Percentiles rank a stretch among this genome's conserved stretches.
phyloP scores from a whole-genome alignment of 1,140 invertebrate genomes.

The Drosophila jambulina region DNA sequence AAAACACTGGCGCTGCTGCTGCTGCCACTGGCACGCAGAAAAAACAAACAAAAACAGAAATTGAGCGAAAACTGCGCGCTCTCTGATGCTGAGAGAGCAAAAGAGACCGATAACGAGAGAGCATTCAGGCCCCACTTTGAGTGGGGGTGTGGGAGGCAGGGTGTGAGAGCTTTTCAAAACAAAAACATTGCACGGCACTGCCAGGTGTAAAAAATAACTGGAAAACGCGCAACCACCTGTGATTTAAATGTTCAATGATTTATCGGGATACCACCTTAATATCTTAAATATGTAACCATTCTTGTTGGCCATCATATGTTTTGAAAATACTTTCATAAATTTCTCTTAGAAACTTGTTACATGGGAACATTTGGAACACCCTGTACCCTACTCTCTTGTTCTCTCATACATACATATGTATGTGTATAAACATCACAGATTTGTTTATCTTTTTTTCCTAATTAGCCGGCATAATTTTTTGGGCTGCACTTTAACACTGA shows the following conservation, averaged over 20 bases:
- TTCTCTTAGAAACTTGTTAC: not conserved
- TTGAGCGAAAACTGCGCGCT: slow-evolving; percentile 57
- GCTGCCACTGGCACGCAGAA: slow-evolving; percentile 47
- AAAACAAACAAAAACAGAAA: slow-evolving; percentile 54
- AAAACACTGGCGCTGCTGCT: slow-evolving; percentile 34
- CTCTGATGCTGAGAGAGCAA: slow-evolving; percentile 67
- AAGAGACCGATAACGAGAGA: not conserved
- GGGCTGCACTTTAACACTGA: not conserved
- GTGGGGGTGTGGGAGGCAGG: slow-evolving; percentile 16
- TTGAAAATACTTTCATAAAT: too few relatives aligned
- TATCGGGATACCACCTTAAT: not conserved
- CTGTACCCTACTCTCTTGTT: not conserved
- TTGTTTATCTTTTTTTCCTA: slow-evolving; percentile 11
- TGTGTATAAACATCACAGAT: slow-evolving; percentile 1
- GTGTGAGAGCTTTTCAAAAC: slow-evolving; percentile 45
- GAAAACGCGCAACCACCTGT: slow-evolving; percentile 50
- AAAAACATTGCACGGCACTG: slow-evolving; percentile 48
- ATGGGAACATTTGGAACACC: not conserved
- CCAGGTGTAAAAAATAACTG: slow-evolving; percentile 8
- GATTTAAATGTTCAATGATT: slow-evolving; percentile 1
- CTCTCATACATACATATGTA: not conserved
- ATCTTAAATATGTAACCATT: not conserved
- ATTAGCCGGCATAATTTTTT: slow-evolving; percentile 5
- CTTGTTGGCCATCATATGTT: not conserved
- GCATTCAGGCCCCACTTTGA: not conserved